Evolutionary conservation across 2,113 vertebrate species (phyloP).

Genomic region (Colaptes auratus): DNA sequence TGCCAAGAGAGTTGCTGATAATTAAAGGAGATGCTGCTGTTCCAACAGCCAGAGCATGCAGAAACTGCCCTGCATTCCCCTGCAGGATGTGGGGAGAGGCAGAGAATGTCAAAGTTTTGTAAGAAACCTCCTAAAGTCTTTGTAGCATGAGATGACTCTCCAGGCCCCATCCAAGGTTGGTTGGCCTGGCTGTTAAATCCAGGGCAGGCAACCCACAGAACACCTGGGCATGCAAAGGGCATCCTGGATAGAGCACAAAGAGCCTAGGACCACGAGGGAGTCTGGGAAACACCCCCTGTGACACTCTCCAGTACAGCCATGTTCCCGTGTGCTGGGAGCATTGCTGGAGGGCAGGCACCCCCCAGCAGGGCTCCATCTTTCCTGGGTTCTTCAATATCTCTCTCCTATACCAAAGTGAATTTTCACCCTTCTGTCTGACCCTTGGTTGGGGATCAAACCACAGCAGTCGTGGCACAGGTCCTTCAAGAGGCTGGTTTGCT

Average conservation of each 20-base stretch:
- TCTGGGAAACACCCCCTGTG: neutral
- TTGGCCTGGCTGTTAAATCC: neutral
- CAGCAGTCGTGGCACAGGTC: neutral
- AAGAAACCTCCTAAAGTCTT: neutral
- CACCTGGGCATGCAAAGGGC: rapidly evolving
- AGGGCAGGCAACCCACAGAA: neutral
- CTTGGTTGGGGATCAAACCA: neutral
- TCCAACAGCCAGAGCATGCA: neutral
- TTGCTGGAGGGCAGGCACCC: neutral
- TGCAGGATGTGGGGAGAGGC: neutral
- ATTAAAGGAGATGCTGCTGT: neutral
- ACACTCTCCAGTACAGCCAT: neutral
- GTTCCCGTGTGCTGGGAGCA: neutral
- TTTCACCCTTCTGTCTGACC: neutral
- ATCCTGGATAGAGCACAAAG: neutral
- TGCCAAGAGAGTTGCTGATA: neutral
- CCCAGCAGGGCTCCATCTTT: neutral
- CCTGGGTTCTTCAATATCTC: neutral
- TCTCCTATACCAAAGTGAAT: neutral
- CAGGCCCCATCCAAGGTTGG: neutral
- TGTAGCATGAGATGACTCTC: neutral
- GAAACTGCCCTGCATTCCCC: too few species aligned
- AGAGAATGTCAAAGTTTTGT: neutral
- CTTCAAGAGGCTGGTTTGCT: neutral
- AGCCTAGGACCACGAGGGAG: neutral